phyloP scores from a whole-genome alignment of 2,797 vertebrate genomes.

The Sebastes iracundus region DNA sequence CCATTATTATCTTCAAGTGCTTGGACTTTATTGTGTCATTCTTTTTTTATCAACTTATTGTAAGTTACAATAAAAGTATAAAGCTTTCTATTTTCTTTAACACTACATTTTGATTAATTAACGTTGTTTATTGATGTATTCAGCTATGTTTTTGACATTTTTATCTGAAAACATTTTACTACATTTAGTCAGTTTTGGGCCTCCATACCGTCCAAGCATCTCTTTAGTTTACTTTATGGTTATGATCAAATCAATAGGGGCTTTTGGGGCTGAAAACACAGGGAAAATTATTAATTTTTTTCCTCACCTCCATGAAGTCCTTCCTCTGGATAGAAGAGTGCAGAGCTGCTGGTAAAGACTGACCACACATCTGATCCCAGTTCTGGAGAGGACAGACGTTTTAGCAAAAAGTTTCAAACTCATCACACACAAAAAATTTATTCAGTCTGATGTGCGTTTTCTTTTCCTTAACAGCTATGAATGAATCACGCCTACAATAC shows the following conservation, averaged over 20 bases:
- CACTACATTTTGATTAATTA: background rate
- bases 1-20: no score
- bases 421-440: background rate
- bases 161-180: background rate
- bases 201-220: background rate
- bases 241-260: background rate
- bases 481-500: background rate
- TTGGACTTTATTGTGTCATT: no score
- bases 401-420: background rate
- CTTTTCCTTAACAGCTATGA: background rate
- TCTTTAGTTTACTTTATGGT: background rate
- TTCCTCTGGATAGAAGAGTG: conserved; percentile 95
- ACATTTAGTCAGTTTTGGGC: background rate
- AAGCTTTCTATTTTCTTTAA: background rate
- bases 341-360: conserved; percentile 89
- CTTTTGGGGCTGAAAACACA: background rate
- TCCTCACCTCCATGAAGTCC: conserved; percentile 97
- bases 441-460: background rate
- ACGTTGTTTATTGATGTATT: background rate
- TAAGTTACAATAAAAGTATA: background rate
- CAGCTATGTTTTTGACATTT: background rate
- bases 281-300: background rate
- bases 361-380: conserved; percentile 95
- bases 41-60: background rate
- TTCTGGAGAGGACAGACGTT: conserved; percentile 77